These are phyloP conservation scores for Megamerina dolium DNA, from an alignment of 2,888 invertebrate genomes.

Conservation along the genomic window DNA sequence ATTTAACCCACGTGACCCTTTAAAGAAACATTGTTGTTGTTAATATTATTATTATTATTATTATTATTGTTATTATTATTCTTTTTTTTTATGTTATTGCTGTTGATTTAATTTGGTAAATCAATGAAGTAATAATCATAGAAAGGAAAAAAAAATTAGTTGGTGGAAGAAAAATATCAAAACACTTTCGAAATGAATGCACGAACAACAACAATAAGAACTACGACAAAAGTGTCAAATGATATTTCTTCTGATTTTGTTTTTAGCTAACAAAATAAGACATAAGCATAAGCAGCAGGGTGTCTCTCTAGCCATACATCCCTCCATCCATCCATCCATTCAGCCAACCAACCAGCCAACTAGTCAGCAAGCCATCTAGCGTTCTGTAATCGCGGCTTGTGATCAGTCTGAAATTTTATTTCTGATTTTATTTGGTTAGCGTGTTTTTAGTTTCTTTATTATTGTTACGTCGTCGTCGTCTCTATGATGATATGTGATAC, in stretches of 20 bases:
- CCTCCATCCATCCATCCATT: too few species aligned
- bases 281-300: constrained; percentile 21
- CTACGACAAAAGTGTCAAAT: constrained; percentile 40
- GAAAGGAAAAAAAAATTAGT: too few species aligned
- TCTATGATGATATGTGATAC: background rate
- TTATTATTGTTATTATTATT: too few species aligned
- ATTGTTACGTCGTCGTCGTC: background rate
- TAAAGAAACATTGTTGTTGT: too few species aligned
- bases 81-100: too few species aligned
- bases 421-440: background rate
- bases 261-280: constrained; percentile 10
- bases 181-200: too few species aligned
- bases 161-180: too few species aligned
- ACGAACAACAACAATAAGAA: constrained; percentile 30
- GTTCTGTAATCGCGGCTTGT: constrained; percentile 18
- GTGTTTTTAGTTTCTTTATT: background rate
- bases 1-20: constrained; percentile 1
- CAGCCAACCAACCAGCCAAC: too few species aligned
- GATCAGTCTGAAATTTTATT: constrained; percentile 14
- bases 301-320: too few species aligned
- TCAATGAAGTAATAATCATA: constrained; percentile 26
- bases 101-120: constrained; percentile 38
- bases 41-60: too few species aligned
- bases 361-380: too few species aligned
- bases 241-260: constrained; percentile 24